Conservation (phyloP, 2,113 vertebrate species). For the Dolichallabes microphthalmus region DNA sequence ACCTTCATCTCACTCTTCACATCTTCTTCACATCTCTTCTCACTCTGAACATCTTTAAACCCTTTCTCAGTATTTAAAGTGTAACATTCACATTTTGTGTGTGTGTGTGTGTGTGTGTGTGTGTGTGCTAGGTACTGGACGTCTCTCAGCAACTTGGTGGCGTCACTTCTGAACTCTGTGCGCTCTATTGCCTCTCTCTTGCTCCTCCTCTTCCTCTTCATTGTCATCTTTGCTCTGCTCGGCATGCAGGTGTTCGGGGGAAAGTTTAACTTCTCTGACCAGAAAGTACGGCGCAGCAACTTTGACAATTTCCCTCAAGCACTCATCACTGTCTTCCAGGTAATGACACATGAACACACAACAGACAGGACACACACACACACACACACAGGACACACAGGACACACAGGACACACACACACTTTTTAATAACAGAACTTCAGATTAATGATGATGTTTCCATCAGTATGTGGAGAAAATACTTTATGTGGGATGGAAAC, state of each 20-base stretch:
- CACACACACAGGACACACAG: not conserved
- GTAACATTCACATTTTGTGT: not conserved
- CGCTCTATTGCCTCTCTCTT: slow-evolving; percentile 90
- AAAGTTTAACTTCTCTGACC: slow-evolving; percentile 84
- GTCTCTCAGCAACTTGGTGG: slow-evolving; percentile 86
- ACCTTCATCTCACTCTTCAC: not conserved
- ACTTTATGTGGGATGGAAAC: not conserved
- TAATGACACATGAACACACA: slow-evolving; percentile 45
- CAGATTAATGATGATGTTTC: not conserved
- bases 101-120: slow-evolving; percentile 10
- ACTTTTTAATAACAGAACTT: not conserved
- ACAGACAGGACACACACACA: not conserved
- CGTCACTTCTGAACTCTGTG: slow-evolving; percentile 87
- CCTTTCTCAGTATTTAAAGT: not conserved
- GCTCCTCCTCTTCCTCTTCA: slow-evolving; percentile 91
- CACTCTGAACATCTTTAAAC: not conserved
- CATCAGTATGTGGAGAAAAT: not conserved
- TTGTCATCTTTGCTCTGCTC: slow-evolving; percentile 86
- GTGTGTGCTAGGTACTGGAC: slow-evolving; percentile 82
- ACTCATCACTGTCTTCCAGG: slow-evolving; percentile 94
- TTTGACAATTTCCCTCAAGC: slow-evolving; percentile 93
- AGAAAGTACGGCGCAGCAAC: slow-evolving; percentile 81
- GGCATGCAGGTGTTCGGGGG: slow-evolving; percentile 94
- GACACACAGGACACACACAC: no score
- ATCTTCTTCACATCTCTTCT: no score